Evolutionary conservation across 2,113 vertebrate species (phyloP).

Genomic region (Melanostigma gelatinosum): DNA sequence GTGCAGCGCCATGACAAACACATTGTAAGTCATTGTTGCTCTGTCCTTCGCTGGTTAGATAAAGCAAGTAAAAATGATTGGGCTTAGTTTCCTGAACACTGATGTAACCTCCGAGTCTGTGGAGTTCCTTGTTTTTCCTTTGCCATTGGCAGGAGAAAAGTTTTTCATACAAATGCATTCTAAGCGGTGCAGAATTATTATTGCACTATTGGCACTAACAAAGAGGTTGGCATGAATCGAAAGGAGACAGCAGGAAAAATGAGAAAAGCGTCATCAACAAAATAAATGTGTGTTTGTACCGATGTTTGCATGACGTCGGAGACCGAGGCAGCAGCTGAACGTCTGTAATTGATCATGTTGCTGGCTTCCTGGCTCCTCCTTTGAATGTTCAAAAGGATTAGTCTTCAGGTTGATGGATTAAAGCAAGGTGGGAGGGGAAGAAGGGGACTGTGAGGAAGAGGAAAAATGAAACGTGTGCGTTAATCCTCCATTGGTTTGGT

Average conservation of each 20-base stretch:
- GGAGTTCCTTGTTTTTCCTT: neutral
- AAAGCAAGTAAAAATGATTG: slow-evolving; percentile 27
- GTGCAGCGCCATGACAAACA: slow-evolving; percentile 25
- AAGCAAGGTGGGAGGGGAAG: slow-evolving; percentile 67
- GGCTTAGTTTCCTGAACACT: slow-evolving; percentile 6
- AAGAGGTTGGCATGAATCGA: slow-evolving; percentile 43
- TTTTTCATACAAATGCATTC: slow-evolving; percentile 33
- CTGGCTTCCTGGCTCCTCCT: slow-evolving; percentile 62
- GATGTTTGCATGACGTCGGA: slow-evolving; percentile 68
- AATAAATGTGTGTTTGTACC: slow-evolving; percentile 68
- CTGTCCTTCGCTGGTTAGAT: slow-evolving; percentile 12
- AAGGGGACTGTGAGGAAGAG: slow-evolving; percentile 40
- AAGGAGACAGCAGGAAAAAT: slow-evolving; percentile 55
- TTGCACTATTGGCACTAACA: slow-evolving; percentile 4
- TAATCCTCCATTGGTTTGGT: slow-evolving; percentile 62
- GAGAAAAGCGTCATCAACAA: slow-evolving; percentile 44
- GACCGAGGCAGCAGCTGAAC: slow-evolving; percentile 62
- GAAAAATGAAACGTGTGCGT: slow-evolving; percentile 62
- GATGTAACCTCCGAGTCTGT: slow-evolving; percentile 17
- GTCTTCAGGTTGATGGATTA: slow-evolving; percentile 79
- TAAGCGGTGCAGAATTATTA: slow-evolving; percentile 35
- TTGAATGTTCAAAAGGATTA: slow-evolving; percentile 79
- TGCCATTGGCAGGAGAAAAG: slow-evolving; percentile 13
- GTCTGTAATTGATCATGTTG: slow-evolving; percentile 78
- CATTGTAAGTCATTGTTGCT: slow-evolving; percentile 32